Base-by-base conservation (phyloP, 2,888 invertebrate genomes). In the Plebejus argus region DNA sequence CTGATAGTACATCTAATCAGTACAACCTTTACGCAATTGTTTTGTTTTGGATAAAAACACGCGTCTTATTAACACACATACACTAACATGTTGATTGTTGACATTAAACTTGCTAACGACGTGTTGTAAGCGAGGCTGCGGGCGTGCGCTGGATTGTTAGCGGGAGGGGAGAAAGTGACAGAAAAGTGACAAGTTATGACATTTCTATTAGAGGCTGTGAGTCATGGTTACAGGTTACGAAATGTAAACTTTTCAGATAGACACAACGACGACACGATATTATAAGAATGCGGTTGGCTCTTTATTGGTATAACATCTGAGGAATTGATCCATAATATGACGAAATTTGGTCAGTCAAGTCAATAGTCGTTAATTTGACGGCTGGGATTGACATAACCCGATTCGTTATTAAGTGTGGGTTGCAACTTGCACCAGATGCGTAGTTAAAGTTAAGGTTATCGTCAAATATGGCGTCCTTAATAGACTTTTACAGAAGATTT, bases 51-150 rank as follows among this genome's bases (percentile, higher is more conserved):
- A 77, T 82, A 83, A 81, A 83, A 83, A 83, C 78, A 83, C 78
- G 84, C 84, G 87, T 89, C 84, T 85, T 82, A 87, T 87, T 88
- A 84, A 83, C 86, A 84, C 83, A 78, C 79, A 79, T 82, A 85
- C 79, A 80, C 83, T 84, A 86, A 86, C 72, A 77, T n/a, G n/a
- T n/a, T n/a, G n/a, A 28, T 28, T 10, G 8, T 71, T 82, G 82
- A 82, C 83, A 82, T 81, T 83, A 83, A 83, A 84, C 81, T 83
- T 84, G 86, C 82, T 87, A 88, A 88, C 83, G 74, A 15, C 28
- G 53, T 70, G 81, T 86, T 86, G 81, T 85, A 84, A 78, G 45
- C 49, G 28, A 53, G 49, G 53, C 49, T 5, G 71, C 53, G 28
- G 76, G 76, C 58, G 72, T 72, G 72, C 49, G 18, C 74, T 28